These are phyloP conservation scores for Uropetala carovei DNA, from an alignment of 2,888 invertebrate species.

Conservation along the genomic window DNA sequence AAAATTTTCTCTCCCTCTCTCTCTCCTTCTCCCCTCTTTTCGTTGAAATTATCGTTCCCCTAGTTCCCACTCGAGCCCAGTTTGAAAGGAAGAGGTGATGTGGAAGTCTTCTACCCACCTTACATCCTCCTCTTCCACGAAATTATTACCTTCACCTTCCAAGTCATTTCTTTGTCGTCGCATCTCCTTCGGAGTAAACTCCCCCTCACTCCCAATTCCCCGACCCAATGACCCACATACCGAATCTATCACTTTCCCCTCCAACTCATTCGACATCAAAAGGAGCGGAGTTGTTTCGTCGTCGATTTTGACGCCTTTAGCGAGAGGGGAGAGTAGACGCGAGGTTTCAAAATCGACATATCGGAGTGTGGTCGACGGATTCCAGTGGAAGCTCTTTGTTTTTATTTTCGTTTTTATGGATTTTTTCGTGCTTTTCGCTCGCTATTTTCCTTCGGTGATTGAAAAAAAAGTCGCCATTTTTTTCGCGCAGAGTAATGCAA, in stretches of 20 bases:
- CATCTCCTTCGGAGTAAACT: neutral
- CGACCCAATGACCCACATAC: conserved; percentile 19
- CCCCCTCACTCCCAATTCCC: neutral
- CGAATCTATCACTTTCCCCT: conserved; percentile 15
- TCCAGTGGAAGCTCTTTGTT: neutral
- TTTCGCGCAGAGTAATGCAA: neutral
- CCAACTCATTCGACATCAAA: neutral
- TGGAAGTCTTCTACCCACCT: too few relatives aligned
- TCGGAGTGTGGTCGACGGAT: neutral
- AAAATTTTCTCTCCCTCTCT: neutral
- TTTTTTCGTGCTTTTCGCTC: neutral
- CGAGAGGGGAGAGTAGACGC: neutral
- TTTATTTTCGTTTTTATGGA: neutral
- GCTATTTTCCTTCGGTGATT: neutral
- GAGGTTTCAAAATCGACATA: neutral
- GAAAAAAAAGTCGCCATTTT: neutral
- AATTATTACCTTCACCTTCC: neutral
- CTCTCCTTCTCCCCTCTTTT: neutral
- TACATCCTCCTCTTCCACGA: too few relatives aligned
- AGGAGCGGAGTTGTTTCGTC: neutral
- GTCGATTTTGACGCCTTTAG: neutral
- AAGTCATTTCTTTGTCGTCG: neutral
- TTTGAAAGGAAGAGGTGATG: neutral
- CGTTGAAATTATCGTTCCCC: neutral
- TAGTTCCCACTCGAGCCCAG: neutral